phyloP scores from a whole-genome alignment of 2,888 invertebrate genomes.

The Eristalis tenax region DNA sequence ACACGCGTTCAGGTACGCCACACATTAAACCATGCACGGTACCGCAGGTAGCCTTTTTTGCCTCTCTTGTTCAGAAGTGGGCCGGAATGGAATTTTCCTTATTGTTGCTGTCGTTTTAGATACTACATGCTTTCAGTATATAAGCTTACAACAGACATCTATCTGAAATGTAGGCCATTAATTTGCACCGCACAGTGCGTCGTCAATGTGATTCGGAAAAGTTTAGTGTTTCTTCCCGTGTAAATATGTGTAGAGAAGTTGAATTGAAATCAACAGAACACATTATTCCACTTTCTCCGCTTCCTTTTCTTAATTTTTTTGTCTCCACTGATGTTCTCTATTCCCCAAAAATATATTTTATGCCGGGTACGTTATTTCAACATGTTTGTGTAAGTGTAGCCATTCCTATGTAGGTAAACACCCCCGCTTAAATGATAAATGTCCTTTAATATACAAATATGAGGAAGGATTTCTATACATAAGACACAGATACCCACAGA shows the following conservation, averaged over 20 bases:
- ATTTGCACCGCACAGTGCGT: constrained; percentile 62
- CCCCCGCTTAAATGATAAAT: constrained; percentile 64
- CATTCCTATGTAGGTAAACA: constrained; percentile 29
- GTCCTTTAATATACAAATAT: constrained; percentile 69
- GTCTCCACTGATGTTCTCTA: constrained; percentile 32
- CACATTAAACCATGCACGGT: constrained; percentile 64
- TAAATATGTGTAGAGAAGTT: not conserved
- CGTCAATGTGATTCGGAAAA: constrained; percentile 60
- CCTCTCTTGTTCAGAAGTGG: constrained; percentile 3
- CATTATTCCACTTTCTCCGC: constrained; percentile 39
- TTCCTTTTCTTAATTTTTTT: constrained; percentile 37
- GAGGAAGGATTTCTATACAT: constrained; percentile 49
- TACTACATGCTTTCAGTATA: constrained; percentile 14
- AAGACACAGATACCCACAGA: constrained; percentile 38
- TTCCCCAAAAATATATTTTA: not conserved
- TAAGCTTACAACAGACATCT: constrained; percentile 38
- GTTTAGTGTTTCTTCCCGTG: not conserved
- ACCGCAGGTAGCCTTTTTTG: constrained; percentile 51
- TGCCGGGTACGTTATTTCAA: constrained; percentile 57
- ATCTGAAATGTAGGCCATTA: constrained; percentile 67
- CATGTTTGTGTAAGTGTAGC: constrained; percentile 56
- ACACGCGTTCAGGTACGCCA: constrained; percentile 71
- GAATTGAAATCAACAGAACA: constrained; percentile 34
- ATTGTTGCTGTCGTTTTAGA: constrained; percentile 19
- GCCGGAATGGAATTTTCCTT: constrained; percentile 24